phyloP scores from a whole-genome alignment of 2,888 invertebrate genomes.

The Chrysolina oricalcia region DNA sequence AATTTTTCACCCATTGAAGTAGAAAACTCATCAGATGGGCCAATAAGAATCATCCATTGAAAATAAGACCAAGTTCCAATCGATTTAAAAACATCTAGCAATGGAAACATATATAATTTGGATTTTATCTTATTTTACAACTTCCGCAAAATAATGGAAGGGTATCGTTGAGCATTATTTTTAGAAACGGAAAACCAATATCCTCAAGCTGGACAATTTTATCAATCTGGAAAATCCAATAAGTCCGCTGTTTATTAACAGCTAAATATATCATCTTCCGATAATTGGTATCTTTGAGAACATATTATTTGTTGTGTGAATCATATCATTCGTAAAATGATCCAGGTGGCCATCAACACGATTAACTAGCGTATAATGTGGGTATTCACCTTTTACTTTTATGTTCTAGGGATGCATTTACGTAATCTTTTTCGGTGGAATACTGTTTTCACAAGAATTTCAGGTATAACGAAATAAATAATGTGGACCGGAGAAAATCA shows the following conservation, averaged over 20 bases:
- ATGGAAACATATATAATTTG: too few relatives aligned
- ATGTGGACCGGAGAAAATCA: background rate
- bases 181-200: slow-evolving; percentile 8
- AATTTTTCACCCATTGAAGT: too few relatives aligned
- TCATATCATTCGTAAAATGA: background rate
- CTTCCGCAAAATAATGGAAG: too few relatives aligned
- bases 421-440: background rate
- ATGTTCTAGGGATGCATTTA: background rate
- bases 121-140: too few relatives aligned
- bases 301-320: background rate
- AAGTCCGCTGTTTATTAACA: background rate
- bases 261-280: background rate
- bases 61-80: too few relatives aligned
- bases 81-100: too few relatives aligned
- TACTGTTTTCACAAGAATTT: background rate
- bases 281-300: background rate
- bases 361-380: background rate
- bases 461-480: background rate
- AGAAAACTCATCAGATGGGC: too few relatives aligned
- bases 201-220: background rate
- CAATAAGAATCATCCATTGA: too few relatives aligned
- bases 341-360: background rate
- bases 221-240: background rate
- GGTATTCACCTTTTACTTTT: background rate
- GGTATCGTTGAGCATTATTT: background rate